Evolutionary conservation across 92 coral and sea anemone genomes (phyloP).

Genomic region (Zoanthus solanderi): DNA sequence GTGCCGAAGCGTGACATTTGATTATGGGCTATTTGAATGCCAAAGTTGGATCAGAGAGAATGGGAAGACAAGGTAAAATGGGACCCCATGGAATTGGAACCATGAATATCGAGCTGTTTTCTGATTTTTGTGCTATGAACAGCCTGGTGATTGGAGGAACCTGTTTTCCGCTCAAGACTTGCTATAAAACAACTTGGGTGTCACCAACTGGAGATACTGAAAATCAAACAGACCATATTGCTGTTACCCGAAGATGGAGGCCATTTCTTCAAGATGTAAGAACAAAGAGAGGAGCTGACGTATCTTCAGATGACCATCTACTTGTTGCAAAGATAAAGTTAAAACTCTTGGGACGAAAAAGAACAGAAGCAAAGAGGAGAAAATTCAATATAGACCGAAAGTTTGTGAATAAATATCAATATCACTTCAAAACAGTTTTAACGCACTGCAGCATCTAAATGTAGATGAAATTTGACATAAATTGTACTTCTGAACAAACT

Average conservation of each 20-base stretch:
- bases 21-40: background rate
- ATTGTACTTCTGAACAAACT: background rate
- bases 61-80: constrained; percentile 3
- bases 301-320: background rate
- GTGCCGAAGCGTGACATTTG: background rate
- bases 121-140: background rate
- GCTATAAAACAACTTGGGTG: background rate
- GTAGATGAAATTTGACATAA: background rate
- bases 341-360: background rate
- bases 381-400: background rate
- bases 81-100: background rate
- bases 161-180: background rate
- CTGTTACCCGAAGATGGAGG: background rate
- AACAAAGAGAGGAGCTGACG: background rate
- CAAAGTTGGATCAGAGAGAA: background rate
- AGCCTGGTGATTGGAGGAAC: background rate
- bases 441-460: background rate
- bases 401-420: background rate
- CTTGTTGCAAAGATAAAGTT: background rate
- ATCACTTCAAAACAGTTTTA: background rate
- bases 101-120: background rate
- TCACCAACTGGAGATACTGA: background rate
- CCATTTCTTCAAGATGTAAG: background rate
- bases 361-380: background rate
- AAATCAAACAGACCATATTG: background rate